Base-by-base conservation (phyloP, 2,797 vertebrate species). In the Darevskia nairensis region DNA sequence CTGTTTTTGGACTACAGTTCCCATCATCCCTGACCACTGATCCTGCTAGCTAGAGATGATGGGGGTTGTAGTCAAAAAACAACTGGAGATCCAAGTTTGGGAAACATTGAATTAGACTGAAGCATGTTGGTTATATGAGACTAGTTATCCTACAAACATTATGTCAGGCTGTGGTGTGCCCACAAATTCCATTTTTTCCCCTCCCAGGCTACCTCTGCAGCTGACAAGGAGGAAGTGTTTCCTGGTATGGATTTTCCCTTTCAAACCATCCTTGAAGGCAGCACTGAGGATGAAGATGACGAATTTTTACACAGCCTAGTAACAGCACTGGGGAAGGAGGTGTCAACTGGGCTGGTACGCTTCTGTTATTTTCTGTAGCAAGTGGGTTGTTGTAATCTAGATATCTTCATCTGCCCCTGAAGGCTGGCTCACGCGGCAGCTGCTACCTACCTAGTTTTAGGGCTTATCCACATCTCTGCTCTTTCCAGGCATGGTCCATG, bases 281-380 rank as follows among this genome's bases (percentile, higher is more conserved):
- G 95, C 0, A 85, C 94, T 0, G 92, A 92, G 77, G 93, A 85
- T n/a, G 82, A 95, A 82, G 95, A 93, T 79, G 84, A 90, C 86
- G 95, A 95, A 35, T 95, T 96, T 82, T 68, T 95, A 85, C 91
- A 82, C 61, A 93, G 94, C 88, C 88, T 93, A 94, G 95, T 96
- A 90, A 1, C 90, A 91, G 90, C 93, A 86, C 0, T 8, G 25
- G 59, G 61, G 10, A 86, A 71, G 50, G 13, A 1, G 39, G 55
- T 8, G 44, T 6, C 8, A 27, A 21, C 25, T 69, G 35, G 64
- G 4, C 71, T 46, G 39, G 19, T 23, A 19, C 7, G 4, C 1
- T 3, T 9, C 5, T 7, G 6, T 29, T 50, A 83, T 75, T 44
- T 29, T 41, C 19, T 72, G 19, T 3, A 74, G n/a, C 46, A 39